These are phyloP conservation scores for Semotilus atromaculatus DNA, from an alignment of 2,797 vertebrate species.

Conservation along the genomic window DNA sequence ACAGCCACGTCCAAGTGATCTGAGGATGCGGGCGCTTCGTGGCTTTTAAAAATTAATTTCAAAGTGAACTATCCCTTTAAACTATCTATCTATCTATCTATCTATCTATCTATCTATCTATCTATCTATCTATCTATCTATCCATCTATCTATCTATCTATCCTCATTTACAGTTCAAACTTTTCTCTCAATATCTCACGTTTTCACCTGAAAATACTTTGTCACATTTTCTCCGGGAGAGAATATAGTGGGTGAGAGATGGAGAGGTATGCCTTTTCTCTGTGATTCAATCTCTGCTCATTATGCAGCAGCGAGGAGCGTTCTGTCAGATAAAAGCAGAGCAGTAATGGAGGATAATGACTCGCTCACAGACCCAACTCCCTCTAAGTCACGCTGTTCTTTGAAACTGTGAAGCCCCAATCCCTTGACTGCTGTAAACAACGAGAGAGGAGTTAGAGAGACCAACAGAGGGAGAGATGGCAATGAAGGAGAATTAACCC, in stretches of 20 bases:
- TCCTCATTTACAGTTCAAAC: neutral
- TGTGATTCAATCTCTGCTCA: constrained; percentile 70
- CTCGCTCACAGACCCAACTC: constrained; percentile 64
- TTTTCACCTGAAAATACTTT: neutral
- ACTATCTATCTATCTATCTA: too few species aligned
- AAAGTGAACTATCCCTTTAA: too few species aligned
- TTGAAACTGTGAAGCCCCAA: constrained; percentile 52
- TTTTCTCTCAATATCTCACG: neutral
- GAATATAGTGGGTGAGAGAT: constrained; percentile 30
- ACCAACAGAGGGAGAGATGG: neutral
- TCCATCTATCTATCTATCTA: too few species aligned
- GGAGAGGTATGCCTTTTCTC: constrained; percentile 56
- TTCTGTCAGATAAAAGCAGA: constrained; percentile 71
- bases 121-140: too few species aligned
- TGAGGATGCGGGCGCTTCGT: too few species aligned
- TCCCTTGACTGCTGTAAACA: constrained; percentile 49
- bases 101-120: neutral
- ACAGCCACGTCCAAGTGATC: too few species aligned
- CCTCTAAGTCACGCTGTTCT: constrained; percentile 62
- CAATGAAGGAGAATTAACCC: constrained; percentile 38
- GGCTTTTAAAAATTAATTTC: too few species aligned
- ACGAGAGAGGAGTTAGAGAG: neutral
- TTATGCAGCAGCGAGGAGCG: constrained; percentile 69
- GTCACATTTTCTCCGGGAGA: neutral
- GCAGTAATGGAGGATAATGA: constrained; percentile 76